Evolutionary conservation across 2,797 vertebrate species (phyloP).

Genomic region (Gymnodraco acuticeps): DNA sequence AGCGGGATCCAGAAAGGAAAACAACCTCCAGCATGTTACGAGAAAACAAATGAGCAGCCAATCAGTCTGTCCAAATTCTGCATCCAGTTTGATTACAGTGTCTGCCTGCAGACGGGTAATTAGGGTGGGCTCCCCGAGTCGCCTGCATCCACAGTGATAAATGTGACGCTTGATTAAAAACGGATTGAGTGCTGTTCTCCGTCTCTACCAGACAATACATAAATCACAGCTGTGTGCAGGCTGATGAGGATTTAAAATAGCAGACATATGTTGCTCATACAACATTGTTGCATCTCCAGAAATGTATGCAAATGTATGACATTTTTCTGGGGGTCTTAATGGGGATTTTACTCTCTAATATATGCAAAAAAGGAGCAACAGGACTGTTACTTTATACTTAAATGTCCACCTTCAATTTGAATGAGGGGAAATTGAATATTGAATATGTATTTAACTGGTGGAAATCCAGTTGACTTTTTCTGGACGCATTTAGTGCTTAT

Average conservation of each 20-base stretch:
- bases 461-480: background rate
- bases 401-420: background rate
- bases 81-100: conserved; percentile 71
- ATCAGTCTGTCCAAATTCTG: conserved; percentile 59
- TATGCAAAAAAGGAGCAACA: conserved; percentile 15
- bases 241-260: conserved; percentile 48
- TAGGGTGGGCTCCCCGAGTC: conserved; percentile 60
- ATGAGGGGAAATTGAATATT: background rate
- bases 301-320: conserved; percentile 15
- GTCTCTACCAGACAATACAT: conserved; percentile 58
- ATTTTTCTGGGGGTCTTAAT: conserved; percentile 13
- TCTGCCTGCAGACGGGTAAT: conserved; percentile 67
- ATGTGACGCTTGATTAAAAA: conserved; percentile 73
- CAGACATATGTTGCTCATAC: conserved; percentile 40
- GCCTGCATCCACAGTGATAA: conserved; percentile 70
- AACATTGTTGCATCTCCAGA: conserved; percentile 22
- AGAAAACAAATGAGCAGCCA: conserved; percentile 65
- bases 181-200: conserved; percentile 23
- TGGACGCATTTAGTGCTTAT: background rate
- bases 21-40: conserved; percentile 50
- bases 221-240: conserved; percentile 47
- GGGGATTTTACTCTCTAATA: background rate
- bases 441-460: background rate
- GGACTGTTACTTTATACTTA: background rate
- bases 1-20: conserved; percentile 43